Conservation (phyloP, 2,888 invertebrate genomes). For the Dicranocentrus wangi region DNA sequence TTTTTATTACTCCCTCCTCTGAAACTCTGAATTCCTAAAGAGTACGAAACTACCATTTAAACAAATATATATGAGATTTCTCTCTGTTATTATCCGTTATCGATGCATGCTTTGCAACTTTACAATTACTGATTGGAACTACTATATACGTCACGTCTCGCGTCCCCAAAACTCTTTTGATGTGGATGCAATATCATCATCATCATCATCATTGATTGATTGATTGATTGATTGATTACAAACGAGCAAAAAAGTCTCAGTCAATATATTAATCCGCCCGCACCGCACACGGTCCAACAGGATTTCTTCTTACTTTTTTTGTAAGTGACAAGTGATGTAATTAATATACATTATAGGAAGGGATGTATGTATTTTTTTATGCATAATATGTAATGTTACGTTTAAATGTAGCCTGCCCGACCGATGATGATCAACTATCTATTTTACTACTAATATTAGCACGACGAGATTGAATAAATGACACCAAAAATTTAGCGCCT, state of each 20-base stretch:
- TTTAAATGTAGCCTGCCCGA: constrained; percentile 3
- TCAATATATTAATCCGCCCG: constrained; percentile 30
- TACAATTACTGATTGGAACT: constrained; percentile 10
- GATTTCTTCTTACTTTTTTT: no score
- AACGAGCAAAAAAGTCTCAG: constrained; percentile 46
- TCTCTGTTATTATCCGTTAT: constrained; percentile 53
- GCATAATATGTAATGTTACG: no score
- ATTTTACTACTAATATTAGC: constrained; percentile 10
- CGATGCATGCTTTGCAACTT: constrained; percentile 50
- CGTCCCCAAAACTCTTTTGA: no score
- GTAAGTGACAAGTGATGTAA: no score
- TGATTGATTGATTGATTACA: constrained; percentile 30
- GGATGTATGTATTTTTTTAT: no score
- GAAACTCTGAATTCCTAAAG: no score
- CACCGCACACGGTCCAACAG: constrained; percentile 6
- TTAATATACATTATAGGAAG: no score
- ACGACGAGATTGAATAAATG: constrained; percentile 20
- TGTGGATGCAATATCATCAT: no score
- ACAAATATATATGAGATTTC: constrained; percentile 48
- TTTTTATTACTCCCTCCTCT: no score
- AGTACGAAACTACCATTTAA: constrained; percentile 21
- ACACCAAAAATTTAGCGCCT: constrained; percentile 14
- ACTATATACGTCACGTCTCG: constrained; percentile 1
- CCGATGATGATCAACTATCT: not conserved
- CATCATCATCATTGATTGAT: no score